Conservation (phyloP, 1,140 invertebrate species). For the Macrotrachela quadricornifera region DNA sequence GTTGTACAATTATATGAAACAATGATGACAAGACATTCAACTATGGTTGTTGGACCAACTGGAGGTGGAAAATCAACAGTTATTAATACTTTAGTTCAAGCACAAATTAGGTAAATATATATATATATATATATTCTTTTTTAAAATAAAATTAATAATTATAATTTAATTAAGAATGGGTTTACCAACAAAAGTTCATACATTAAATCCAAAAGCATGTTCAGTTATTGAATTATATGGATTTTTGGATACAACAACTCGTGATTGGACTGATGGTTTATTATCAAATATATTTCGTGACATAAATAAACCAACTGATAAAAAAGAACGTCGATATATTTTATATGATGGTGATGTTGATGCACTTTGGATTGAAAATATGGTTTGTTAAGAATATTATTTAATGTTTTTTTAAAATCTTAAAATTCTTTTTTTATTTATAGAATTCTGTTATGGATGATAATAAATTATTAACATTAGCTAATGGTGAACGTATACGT, state of each 20-base stretch:
- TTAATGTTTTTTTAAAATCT: too few relatives aligned
- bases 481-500: slow-evolving; percentile 66
- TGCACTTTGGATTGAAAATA: slow-evolving; percentile 77
- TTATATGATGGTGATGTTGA: slow-evolving; percentile 79
- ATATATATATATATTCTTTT: too few relatives aligned
- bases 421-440: too few relatives aligned
- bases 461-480: slow-evolving; percentile 62
- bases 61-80: slow-evolving; percentile 70
- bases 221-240: slow-evolving; percentile 70
- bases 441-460: slow-evolving; percentile 78
- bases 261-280: slow-evolving; percentile 75
- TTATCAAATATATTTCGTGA: slow-evolving; percentile 70
- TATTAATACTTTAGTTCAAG: slow-evolving; percentile 51
- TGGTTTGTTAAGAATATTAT: slow-evolving; percentile 36
- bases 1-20: slow-evolving; percentile 71
- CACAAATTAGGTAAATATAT: slow-evolving; percentile 47
- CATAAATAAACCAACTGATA: slow-evolving; percentile 50
- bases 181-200: slow-evolving; percentile 48
- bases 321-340: slow-evolving; percentile 51
- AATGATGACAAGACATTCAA: slow-evolving; percentile 72
- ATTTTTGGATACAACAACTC: slow-evolving; percentile 53
- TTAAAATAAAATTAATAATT: too few relatives aligned
- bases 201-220: slow-evolving; percentile 55
- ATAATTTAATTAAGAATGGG: slow-evolving; percentile 30
- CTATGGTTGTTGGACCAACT: slow-evolving; percentile 71